Percentiles rank a stretch among this genome's conserved stretches.
These are phyloP conservation scores for Xerus rutilus DNA, from an alignment of 2,797 vertebrate genomes.

Conservation along the genomic window DNA sequence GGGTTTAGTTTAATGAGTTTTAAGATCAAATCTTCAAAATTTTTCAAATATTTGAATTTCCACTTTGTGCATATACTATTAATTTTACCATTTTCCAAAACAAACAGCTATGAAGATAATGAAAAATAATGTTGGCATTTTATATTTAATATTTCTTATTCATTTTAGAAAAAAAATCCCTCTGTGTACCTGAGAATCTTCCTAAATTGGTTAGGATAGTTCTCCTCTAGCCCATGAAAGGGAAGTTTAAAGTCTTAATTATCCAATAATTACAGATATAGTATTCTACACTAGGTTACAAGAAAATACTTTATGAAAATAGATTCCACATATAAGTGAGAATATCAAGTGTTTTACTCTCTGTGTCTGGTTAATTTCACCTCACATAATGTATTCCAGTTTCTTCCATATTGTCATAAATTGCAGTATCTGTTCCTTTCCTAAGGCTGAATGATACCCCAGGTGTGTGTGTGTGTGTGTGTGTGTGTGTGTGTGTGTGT, in stretches of 20 bases:
- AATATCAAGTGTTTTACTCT: background rate
- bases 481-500: background rate
- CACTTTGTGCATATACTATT: background rate
- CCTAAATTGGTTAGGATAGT: background rate
- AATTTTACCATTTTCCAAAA: background rate
- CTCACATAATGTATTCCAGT: background rate
- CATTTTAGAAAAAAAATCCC: background rate
- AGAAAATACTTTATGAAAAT: slow-evolving; percentile 23
- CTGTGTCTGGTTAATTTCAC: background rate
- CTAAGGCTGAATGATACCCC: background rate
- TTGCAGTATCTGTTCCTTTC: background rate
- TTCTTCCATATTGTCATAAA: background rate
- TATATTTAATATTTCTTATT: background rate
- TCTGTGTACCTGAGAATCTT: background rate
- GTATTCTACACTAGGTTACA: background rate
- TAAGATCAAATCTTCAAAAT: background rate
- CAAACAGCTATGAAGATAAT: background rate
- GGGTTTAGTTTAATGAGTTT: background rate
- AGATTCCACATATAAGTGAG: background rate
- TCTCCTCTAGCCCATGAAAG: background rate
- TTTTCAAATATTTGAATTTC: background rate
- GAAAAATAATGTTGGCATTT: background rate
- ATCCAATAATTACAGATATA: background rate
- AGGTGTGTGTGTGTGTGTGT: background rate
- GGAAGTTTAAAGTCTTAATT: background rate